Evolutionary conservation across 2,888 invertebrate genomes (phyloP).

Genomic region (Tiphia femorata): DNA sequence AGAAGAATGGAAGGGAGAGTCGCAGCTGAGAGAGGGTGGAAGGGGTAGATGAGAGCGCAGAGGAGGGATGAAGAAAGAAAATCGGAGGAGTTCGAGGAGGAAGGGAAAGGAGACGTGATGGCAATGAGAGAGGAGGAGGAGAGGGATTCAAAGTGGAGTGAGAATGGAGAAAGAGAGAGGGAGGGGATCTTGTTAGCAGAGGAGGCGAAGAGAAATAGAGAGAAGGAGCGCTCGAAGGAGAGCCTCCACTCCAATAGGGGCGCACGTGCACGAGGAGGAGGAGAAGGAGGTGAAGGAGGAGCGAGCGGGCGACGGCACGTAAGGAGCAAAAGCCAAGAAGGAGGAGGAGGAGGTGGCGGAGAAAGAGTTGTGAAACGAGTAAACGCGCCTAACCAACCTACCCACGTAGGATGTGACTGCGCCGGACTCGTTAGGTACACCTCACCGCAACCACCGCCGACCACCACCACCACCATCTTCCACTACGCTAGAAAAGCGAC

Average conservation of each 20-base stretch:
- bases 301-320: conserved; percentile 36
- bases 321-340: conserved; percentile 29
- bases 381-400: conserved; percentile 29
- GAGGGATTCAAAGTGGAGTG: conserved; percentile 15
- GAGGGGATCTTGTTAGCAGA: background rate
- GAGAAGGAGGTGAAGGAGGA: conserved; percentile 36
- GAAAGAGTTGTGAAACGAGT: conserved; percentile 45
- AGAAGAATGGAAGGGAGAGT: background rate
- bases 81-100: background rate
- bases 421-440: conserved; percentile 29
- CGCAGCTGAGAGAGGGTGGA: background rate
- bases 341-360: conserved; percentile 32
- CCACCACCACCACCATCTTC: too few relatives aligned
- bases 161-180: conserved; percentile 5
- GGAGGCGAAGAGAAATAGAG: background rate
- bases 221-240: conserved; percentile 7
- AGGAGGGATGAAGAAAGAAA: conserved; percentile 8
- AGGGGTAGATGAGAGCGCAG: conserved; percentile 20
- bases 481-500: too few relatives aligned
- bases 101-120: background rate
- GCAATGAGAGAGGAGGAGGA: conserved; percentile 3
- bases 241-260: conserved; percentile 10
- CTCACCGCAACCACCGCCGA: too few relatives aligned
- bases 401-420: conserved; percentile 33
- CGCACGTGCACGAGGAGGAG: conserved; percentile 2